phyloP scores from a whole-genome alignment of 1,140 invertebrate species.

The Drosophila watanabei region DNA sequence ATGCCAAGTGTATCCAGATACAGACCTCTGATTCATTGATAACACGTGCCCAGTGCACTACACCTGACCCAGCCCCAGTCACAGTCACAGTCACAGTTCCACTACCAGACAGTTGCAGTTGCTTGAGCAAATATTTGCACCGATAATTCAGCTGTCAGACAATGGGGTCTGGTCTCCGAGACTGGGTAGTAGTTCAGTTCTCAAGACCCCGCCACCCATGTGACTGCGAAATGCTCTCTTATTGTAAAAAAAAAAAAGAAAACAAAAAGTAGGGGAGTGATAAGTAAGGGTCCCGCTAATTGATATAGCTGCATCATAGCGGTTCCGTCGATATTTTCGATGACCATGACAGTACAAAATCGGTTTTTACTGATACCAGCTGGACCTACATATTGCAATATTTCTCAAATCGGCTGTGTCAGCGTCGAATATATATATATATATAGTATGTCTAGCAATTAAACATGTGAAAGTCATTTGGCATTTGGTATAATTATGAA shows the following conservation, averaged over 20 bases:
- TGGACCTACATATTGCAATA: slow-evolving; percentile 42
- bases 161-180: slow-evolving; percentile 19
- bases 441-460: slow-evolving; percentile 3
- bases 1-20: slow-evolving; percentile 57
- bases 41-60: slow-evolving; percentile 60
- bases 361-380: slow-evolving; percentile 25
- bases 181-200: slow-evolving; percentile 14
- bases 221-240: slow-evolving; percentile 22
- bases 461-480: slow-evolving; percentile 40
- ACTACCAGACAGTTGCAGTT: slow-evolving; percentile 39
- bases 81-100: slow-evolving; percentile 4
- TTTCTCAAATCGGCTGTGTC: slow-evolving; percentile 1
- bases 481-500: slow-evolving; percentile 31
- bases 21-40: slow-evolving; percentile 64
- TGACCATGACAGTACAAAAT: slow-evolving; percentile 31
- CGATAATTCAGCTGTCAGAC: slow-evolving; percentile 44
- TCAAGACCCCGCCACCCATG: slow-evolving; percentile 16
- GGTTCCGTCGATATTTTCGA: slow-evolving; percentile 1
- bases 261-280: slow-evolving; percentile 21
- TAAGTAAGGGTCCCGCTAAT: slow-evolving; percentile 30
- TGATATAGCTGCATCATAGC: slow-evolving; percentile 39
- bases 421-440: not conserved
- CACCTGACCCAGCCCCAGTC: slow-evolving; percentile 27
- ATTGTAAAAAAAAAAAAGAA: not conserved
- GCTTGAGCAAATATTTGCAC: slow-evolving; percentile 58